Conservation (phyloP, 1,140 invertebrate genomes). For the Macrocentrus cingulum region DNA sequence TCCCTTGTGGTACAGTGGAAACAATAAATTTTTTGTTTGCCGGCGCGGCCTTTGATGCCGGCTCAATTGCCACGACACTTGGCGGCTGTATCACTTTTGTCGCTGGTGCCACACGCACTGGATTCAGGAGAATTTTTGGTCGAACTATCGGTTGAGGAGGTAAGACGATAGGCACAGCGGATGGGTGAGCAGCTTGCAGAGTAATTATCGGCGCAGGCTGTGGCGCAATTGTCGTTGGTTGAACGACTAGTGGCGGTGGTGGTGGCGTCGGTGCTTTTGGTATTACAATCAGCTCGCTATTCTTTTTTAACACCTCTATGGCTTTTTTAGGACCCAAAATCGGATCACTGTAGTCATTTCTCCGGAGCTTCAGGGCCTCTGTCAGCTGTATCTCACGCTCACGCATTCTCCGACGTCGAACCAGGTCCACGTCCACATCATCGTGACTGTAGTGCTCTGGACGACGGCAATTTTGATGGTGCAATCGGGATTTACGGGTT, state of each 20-base stretch:
- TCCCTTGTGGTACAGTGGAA: slow-evolving; percentile 28
- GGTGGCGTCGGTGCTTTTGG: slow-evolving; percentile 37
- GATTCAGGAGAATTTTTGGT: too few relatives aligned
- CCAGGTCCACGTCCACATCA: slow-evolving; percentile 34
- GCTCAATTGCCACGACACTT: too few relatives aligned
- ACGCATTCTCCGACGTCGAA: slow-evolving; percentile 48
- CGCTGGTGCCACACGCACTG: too few relatives aligned
- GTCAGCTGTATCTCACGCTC: slow-evolving; percentile 49
- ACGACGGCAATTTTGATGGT: slow-evolving; percentile 49
- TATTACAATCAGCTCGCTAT: slow-evolving; percentile 51
- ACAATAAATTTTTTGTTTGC: slow-evolving; percentile 24
- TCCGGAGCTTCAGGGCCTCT: slow-evolving; percentile 38
- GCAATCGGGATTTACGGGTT: slow-evolving; percentile 39
- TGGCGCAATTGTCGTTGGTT: slow-evolving; percentile 22
- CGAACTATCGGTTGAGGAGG: too few relatives aligned
- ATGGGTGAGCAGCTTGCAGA: slow-evolving; percentile 8
- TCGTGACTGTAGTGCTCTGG: slow-evolving; percentile 48
- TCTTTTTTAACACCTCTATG: slow-evolving; percentile 45
- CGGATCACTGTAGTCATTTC: slow-evolving; percentile 45
- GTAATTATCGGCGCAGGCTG: slow-evolving; percentile 9
- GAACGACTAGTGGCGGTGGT: too few relatives aligned
- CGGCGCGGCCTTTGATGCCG: background rate
- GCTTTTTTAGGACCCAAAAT: slow-evolving; percentile 37
- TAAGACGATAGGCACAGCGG: too few relatives aligned
- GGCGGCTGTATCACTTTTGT: too few relatives aligned